Percentiles rank a stretch among this genome's conserved stretches.
Conservation (phyloP, 2,113 vertebrate species). For the Herpailurus yagouaroundi region DNA sequence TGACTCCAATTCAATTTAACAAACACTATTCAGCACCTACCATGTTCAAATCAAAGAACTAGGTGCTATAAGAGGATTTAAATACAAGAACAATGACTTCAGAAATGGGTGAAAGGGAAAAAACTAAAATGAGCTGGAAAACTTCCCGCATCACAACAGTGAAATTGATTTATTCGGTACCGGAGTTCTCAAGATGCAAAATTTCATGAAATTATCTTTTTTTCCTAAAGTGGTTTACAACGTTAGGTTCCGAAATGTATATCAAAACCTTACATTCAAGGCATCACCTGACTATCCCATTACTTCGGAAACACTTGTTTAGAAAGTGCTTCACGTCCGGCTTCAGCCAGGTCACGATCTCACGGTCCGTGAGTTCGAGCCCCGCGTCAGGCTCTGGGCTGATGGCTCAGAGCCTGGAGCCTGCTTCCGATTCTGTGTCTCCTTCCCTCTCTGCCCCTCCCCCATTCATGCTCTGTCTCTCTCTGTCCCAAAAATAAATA, state of each 20-base stretch:
- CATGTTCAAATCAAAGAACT: background rate
- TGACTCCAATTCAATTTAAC: slow-evolving; percentile 66
- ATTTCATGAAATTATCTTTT: background rate
- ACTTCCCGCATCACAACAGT: background rate
- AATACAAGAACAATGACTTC: background rate
- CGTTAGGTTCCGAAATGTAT: background rate
- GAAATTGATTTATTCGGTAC: background rate
- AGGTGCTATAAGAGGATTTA: background rate
- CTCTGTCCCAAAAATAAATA: too few relatives aligned
- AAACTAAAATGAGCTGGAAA: background rate
- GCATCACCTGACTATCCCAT: background rate
- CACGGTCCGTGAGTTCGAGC: too few relatives aligned
- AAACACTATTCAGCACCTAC: slow-evolving; percentile 60
- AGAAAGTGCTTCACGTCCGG: slow-evolving; percentile 10
- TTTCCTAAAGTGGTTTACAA: background rate
- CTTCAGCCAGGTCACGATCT: too few relatives aligned
- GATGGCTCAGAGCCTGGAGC: too few relatives aligned
- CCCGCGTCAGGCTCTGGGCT: too few relatives aligned
- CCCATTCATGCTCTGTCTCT: too few relatives aligned
- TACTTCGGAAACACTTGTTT: background rate
- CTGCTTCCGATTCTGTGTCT: too few relatives aligned
- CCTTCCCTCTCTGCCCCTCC: too few relatives aligned
- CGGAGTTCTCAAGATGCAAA: background rate
- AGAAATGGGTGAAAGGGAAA: background rate
- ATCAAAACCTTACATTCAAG: background rate